Conservation (phyloP, 2,797 vertebrate genomes). For the Sebastolobus alascanus region DNA sequence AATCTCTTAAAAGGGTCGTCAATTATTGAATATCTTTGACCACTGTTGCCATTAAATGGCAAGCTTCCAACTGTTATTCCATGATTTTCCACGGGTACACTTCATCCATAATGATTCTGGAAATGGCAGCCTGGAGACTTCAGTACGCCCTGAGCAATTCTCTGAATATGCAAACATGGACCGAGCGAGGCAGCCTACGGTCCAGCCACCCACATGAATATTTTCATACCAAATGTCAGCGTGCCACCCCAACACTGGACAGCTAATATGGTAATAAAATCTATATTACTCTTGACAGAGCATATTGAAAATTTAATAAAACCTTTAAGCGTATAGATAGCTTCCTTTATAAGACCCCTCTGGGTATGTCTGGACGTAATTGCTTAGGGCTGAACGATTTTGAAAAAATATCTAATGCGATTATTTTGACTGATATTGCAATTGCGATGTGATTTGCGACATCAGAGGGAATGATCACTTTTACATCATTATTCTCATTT, state of each 20-base stretch:
- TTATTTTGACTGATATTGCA: too few species aligned
- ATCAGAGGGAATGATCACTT: too few species aligned
- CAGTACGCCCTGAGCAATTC: conserved; percentile 29
- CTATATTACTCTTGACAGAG: conserved; percentile 28
- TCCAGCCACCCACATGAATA: conserved; percentile 56
- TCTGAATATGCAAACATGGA: conserved; percentile 53
- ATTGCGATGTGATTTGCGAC: too few species aligned
- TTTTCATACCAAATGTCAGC: conserved; percentile 46
- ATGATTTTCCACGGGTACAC: conserved; percentile 41
- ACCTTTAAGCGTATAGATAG: conserved; percentile 19
- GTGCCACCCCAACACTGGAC: conserved; percentile 14
- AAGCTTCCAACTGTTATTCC: conserved; percentile 45
- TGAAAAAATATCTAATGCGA: too few species aligned
- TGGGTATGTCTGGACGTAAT: not conserved
- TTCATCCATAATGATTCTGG: conserved; percentile 57
- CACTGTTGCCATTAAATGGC: conserved; percentile 26
- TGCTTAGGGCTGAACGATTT: not conserved
- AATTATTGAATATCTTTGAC: conserved; percentile 51
- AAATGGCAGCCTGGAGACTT: conserved; percentile 52
- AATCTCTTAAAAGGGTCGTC: conserved; percentile 43
- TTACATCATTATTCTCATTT: too few species aligned
- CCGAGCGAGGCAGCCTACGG: not conserved
- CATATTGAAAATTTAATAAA: conserved; percentile 29
- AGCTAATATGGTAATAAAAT: conserved; percentile 47
- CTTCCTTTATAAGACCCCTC: not conserved